phyloP scores from a whole-genome alignment of 2,797 vertebrate species.

The Pogoniulus pusillus region DNA sequence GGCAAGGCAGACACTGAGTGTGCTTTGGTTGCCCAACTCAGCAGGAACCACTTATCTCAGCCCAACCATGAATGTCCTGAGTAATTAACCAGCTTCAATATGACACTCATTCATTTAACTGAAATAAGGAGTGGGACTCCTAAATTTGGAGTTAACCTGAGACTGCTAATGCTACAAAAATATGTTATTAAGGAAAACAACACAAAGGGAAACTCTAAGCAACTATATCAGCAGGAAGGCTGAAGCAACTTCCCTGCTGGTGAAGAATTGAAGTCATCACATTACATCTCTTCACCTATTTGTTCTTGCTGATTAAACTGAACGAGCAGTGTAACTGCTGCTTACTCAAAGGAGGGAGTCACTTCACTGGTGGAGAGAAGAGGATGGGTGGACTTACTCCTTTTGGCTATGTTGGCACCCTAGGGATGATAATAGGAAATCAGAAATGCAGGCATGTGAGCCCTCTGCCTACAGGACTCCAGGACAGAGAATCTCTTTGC shows the following conservation, averaged over 20 bases:
- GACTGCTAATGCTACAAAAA: background rate
- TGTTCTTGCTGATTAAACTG: background rate
- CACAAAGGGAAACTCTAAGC: background rate
- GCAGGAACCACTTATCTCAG: background rate
- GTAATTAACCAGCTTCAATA: background rate
- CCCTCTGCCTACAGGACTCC: background rate
- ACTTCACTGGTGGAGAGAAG: background rate
- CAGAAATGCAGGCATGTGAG: background rate
- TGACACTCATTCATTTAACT: background rate
- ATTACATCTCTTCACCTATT: background rate
- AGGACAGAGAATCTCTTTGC: background rate
- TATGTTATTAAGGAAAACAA: background rate
- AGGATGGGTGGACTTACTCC: background rate
- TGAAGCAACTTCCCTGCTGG: background rate
- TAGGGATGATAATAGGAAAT: background rate
- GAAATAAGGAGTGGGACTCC: background rate
- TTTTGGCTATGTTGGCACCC: background rate
- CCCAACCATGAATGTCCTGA: background rate
- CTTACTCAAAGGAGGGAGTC: background rate
- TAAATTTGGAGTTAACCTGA: background rate
- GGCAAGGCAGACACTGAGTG: background rate
- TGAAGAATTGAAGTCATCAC: background rate
- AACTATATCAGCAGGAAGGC: background rate
- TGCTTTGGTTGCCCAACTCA: background rate
- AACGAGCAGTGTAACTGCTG: background rate